Conservation (phyloP, 2,113 vertebrate genomes). For the Tragelaphus scriptus region DNA sequence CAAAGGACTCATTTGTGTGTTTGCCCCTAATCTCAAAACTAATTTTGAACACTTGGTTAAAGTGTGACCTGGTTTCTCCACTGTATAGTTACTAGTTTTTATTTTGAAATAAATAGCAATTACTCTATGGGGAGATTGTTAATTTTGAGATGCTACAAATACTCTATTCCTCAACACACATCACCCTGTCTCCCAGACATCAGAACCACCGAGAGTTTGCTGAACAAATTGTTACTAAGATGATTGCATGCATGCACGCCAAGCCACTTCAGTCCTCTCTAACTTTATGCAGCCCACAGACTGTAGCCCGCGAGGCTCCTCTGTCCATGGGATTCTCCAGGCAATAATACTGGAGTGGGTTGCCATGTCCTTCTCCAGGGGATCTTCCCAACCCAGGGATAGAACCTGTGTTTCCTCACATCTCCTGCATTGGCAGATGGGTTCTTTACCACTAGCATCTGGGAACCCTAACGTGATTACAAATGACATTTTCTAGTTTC, state of each 20-base stretch:
- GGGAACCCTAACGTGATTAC: not conserved
- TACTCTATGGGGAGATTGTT: not conserved
- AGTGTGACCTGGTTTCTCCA: fast-evolving
- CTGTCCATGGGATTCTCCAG: not conserved
- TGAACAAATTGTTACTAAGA: fast-evolving
- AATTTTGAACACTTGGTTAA: not conserved
- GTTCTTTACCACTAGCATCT: not conserved
- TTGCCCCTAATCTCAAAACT: not conserved
- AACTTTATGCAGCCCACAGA: not conserved
- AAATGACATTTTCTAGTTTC: not conserved
- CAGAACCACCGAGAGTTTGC: fast-evolving
- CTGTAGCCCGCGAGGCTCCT: not conserved
- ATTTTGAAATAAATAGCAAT: not conserved
- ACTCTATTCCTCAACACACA: not conserved
- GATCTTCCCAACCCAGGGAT: not conserved
- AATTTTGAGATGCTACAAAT: not conserved
- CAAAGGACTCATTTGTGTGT: fast-evolving
- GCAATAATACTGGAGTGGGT: not conserved
- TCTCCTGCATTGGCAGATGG: not conserved
- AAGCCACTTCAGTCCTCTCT: not conserved
- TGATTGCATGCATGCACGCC: fast-evolving
- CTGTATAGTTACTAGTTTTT: not conserved
- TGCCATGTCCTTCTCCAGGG: not conserved
- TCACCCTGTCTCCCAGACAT: fast-evolving
- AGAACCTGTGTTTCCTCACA: not conserved